Evolutionary conservation across 2,797 vertebrate genomes (phyloP), one percentile per base, ranked within the genome.

Genomic region (Anabacerthia variegaticeps): DNA sequence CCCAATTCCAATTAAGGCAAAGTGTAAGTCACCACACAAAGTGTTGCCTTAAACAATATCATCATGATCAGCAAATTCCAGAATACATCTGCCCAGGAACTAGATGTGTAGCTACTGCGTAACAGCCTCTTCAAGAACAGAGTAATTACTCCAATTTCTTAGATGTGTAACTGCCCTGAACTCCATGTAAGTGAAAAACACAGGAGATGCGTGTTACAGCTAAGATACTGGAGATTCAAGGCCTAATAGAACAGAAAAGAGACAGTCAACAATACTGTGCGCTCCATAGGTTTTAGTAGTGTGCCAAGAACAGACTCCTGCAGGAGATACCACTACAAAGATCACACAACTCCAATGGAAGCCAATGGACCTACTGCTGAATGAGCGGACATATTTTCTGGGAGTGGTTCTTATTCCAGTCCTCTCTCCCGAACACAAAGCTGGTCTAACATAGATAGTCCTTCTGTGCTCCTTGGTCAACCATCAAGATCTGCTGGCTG

Each of bases 371-470:
- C 72, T 30, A 27, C 11, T 65, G 61, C 37, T 32, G 27, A 71
- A 63, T 4, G 26, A 83, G 19, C 26, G 54, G 61, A 46, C 0
- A 22, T 7, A 11, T 18, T 8, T 36, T 4, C 14, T 30, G 30
- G 54, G 43, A 68, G 22, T 11, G 13, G 34, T 20, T 78, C 65
- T 49, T 26, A 66, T 2, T 77, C 12, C 26, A 74, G 4, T 8
- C 34, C 27, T 44, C 32, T 37, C 78, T 22, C 4, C 1, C 0
- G 2, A 82, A 30, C 0, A 1, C 23, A 7, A 1, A 26, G 22
- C 28, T 71, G 41, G 27, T 43, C 52, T 69, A 79, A 44, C 75
- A 73, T 2, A 81, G 24, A 63, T 6, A 72, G 26, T 9, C 30
- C 22, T 59, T 36, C 10, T 23, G 5, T 6, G 7, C 32, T 80